Conservation (phyloP, 2,888 invertebrate species). For the Parapristionchus giblindavisi region DNA sequence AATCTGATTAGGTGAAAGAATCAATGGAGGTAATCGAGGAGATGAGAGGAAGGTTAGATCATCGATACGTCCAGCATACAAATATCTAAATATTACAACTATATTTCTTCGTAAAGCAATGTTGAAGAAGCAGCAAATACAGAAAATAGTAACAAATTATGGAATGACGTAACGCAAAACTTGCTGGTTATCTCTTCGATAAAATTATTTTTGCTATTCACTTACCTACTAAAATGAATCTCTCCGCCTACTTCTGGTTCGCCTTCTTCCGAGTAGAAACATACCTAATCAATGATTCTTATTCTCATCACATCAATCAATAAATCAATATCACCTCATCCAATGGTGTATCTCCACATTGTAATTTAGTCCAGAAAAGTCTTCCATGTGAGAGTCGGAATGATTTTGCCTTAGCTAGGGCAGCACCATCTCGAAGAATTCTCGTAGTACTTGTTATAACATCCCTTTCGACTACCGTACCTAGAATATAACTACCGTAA, state of each 20-base stretch:
- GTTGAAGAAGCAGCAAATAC: not conserved
- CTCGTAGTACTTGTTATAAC: slow-evolving; percentile 26
- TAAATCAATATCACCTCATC: slow-evolving; percentile 13
- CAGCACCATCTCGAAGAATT: slow-evolving; percentile 26
- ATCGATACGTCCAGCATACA: slow-evolving; percentile 30
- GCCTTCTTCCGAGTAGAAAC: slow-evolving; percentile 36
- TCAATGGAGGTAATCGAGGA: slow-evolving; percentile 35
- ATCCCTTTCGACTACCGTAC: slow-evolving; percentile 30
- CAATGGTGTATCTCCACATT: slow-evolving; percentile 34
- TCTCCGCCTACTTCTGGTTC: slow-evolving; percentile 3
- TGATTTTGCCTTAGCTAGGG: slow-evolving; percentile 22
- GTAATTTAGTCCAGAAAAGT: slow-evolving; percentile 32
- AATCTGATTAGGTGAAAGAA: slow-evolving; percentile 29
- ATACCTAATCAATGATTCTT: not conserved
- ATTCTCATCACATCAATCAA: not conserved
- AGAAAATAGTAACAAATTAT: too few species aligned
- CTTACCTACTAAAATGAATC: slow-evolving; percentile 35
- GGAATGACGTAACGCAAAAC: too few species aligned
- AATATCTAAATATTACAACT: slow-evolving; percentile 2
- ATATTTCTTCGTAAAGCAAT: not conserved
- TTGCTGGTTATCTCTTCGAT: not conserved
- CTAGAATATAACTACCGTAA: not conserved
- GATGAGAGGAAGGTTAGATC: slow-evolving; percentile 22
- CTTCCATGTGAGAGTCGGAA: slow-evolving; percentile 20
- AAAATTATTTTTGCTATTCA: not conserved